These are phyloP conservation scores for Musca vetustissima DNA, from an alignment of 1,140 invertebrate genomes.

Conservation along the genomic window DNA sequence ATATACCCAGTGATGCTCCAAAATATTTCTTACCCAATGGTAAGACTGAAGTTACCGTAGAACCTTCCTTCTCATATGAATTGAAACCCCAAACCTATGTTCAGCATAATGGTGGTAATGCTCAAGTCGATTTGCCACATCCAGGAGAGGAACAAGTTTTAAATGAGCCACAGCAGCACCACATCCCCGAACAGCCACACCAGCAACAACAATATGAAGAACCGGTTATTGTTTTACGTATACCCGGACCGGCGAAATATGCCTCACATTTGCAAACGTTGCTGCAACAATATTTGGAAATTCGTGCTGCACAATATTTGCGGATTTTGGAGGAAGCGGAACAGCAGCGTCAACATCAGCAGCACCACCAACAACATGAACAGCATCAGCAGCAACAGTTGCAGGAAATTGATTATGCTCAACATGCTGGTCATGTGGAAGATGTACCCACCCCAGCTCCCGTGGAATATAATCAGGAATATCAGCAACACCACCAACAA, in stretches of 20 bases:
- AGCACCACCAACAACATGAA: slow-evolving; percentile 27
- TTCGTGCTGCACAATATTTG: slow-evolving; percentile 51
- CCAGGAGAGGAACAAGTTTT: slow-evolving; percentile 24
- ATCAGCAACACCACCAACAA: slow-evolving; percentile 34
- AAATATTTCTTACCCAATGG: slow-evolving; percentile 9
- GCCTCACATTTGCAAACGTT: slow-evolving; percentile 51
- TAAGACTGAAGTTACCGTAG: slow-evolving; percentile 39
- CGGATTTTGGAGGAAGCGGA: slow-evolving; percentile 48
- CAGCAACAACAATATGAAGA: slow-evolving; percentile 38
- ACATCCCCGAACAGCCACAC: background rate
- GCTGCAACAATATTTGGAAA: slow-evolving; percentile 53
- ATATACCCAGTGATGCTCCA: slow-evolving; percentile 39
- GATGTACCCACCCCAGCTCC: background rate
- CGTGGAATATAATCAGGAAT: no score
- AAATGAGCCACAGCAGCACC: slow-evolving; percentile 4
- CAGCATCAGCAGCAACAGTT: slow-evolving; percentile 1
- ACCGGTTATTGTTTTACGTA: slow-evolving; percentile 51
- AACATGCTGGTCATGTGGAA: background rate
- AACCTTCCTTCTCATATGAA: slow-evolving; percentile 54
- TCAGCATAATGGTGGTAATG: slow-evolving; percentile 14
- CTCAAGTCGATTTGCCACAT: slow-evolving; percentile 48
- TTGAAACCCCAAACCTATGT: slow-evolving; percentile 46
- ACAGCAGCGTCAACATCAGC: slow-evolving; percentile 39
- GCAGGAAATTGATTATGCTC: slow-evolving; percentile 30
- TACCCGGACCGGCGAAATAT: slow-evolving; percentile 52